Evolutionary conservation across 2,888 invertebrate species (phyloP), one percentile per base, ranked within the genome.

Genomic region (Mesopsocus fuscifrons): DNA sequence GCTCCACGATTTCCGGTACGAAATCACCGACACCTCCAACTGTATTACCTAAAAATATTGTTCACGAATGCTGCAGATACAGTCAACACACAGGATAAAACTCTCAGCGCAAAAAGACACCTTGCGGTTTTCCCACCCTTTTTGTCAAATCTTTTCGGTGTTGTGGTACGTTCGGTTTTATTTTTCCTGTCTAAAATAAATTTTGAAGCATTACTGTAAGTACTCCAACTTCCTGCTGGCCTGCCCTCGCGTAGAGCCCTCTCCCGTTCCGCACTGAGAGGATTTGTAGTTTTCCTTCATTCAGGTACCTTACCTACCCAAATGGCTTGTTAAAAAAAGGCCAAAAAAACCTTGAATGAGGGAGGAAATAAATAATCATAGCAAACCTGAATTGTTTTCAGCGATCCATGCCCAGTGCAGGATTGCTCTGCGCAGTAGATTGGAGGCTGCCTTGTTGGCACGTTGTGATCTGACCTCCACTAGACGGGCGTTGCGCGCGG

Each of bases 331-430:
- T n/a, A n/a, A n/a, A n/a, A n/a, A n/a, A n/a, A n/a, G n/a, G n/a
- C n/a, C n/a, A n/a, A n/a, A n/a, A n/a, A n/a, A n/a, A n/a, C n/a
- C n/a, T n/a, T n/a, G n/a, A n/a, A n/a, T n/a, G n/a, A n/a, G n/a
- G n/a, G n/a, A n/a, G n/a, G n/a, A n/a, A n/a, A n/a, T n/a, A n/a
- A n/a, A 30, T 11, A n/a, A n/a, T n/a, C 30, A 11, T 11, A 30
- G 9, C 21, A 13, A 4, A 17, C 20, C 18, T 20, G 38, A 38
- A 18, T 38, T 38, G 8, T 38, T 20, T 17, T 17, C 20, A 4
- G n/a, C 21, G 21, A 38, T 38, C 38, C 38, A 38, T 17, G 38
- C 21, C 38, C 38, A 38, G 38, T 38, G n/a, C 20, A 4, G 3
- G 3, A 6, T 15, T 18, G 38, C 17, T 5, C 21, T 3, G 6